Evolutionary conservation across 1,140 invertebrate genomes (phyloP), one percentile per base, ranked within the genome.

Genomic region (Coptotermes formosanus): DNA sequence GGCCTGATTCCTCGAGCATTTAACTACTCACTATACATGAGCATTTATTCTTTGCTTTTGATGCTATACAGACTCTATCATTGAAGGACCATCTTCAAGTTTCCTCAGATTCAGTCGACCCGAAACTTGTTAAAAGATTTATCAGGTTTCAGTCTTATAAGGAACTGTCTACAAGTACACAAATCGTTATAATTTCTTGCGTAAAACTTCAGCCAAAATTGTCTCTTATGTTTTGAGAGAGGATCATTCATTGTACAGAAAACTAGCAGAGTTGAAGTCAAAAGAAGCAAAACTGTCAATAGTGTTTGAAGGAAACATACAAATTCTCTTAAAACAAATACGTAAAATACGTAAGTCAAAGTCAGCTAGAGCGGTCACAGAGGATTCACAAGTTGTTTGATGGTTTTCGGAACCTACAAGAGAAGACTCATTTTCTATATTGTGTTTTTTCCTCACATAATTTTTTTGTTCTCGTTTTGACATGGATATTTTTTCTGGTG

Each of bases 401-500:
- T 2, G 25, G 14, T 30, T 75, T 75, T 75, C 30, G 64, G 14
- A 30, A 75, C 64, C 3, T 75, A 11, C 64, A 30, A 75, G 25
- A 30, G 30, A 75, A 14, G 64, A 75, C n/a, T 9, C 30, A 75
- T 75, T 6, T 19, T 30, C 64, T 75, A 30, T 75, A 75, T 30
- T n/a, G 7, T 30, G 25, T 75, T 75, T 30, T 75, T 30, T 75
- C n/a, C n/a, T 75, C n/a, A 75, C 64, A 75, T 75, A 19, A 48
- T 21, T 75, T 75, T 38, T 75, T 75, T 75, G 25, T 16, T 75
- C 64, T 12, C 11, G 25, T 75, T 75, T n/a, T 75, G 64, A 75
- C 64, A 14, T 75, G 64, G 64, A 75, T 75, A 75, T 75, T 75
- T 75, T 75, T 75, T 75, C 25, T 75, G 64, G 64, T 75, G 64